phyloP scores from a whole-genome alignment of 1,140 invertebrate species.

The Phenacoccus solenopsis region DNA sequence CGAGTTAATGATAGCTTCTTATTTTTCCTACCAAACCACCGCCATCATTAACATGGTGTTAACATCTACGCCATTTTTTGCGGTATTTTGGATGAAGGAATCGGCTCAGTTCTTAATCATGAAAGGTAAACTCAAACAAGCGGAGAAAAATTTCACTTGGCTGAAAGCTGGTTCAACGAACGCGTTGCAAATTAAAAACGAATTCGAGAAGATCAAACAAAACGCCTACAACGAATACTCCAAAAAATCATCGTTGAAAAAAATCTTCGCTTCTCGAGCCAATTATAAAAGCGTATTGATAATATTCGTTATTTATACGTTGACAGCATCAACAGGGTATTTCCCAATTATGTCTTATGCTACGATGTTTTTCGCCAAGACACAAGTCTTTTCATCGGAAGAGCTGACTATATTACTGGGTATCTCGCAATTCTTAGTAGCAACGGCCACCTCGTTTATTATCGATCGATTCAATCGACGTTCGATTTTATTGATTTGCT shows the following conservation, averaged over 20 bases:
- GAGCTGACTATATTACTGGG: conserved; percentile 26
- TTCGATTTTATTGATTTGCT: conserved; percentile 36
- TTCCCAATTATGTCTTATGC: conserved; percentile 26
- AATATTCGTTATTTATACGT: conserved; percentile 33
- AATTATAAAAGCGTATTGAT: conserved; percentile 38
- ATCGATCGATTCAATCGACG: conserved; percentile 38
- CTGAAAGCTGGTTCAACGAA: conserved; percentile 39
- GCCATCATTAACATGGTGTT: conserved; percentile 47
- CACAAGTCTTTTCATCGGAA: conserved; percentile 20
- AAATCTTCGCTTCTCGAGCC: conserved; percentile 34
- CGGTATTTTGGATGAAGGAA: conserved; percentile 64
- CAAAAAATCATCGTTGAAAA: conserved; percentile 30
- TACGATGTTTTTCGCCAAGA: conserved; percentile 30
- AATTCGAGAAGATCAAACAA: conserved; percentile 24
- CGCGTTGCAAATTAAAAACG: background rate
- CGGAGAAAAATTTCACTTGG: conserved; percentile 46
- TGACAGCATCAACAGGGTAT: conserved; percentile 24
- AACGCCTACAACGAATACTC: conserved; percentile 32
- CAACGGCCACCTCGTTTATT: conserved; percentile 34
- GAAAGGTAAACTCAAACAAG: conserved; percentile 45
- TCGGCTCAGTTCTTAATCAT: conserved; percentile 56
- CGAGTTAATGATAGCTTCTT: conserved; percentile 60
- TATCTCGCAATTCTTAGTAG: conserved; percentile 32
- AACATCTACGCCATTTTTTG: conserved; percentile 46
- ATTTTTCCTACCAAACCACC: conserved; percentile 48